Evolutionary conservation across 2,113 vertebrate genomes (phyloP).

Genomic region (Silurus meridionalis): DNA sequence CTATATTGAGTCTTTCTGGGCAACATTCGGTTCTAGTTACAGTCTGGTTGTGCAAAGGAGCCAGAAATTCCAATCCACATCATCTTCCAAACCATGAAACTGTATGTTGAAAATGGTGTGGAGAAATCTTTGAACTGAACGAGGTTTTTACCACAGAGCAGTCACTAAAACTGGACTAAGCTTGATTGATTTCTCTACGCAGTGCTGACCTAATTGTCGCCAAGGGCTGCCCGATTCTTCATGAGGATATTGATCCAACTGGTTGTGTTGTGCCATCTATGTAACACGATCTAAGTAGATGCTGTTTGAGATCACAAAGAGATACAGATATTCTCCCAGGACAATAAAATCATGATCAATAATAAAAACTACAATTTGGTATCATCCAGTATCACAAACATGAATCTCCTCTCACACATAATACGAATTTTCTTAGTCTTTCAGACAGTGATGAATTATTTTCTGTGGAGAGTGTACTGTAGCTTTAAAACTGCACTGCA

Average conservation of each 20-base stretch:
- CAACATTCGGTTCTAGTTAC: neutral
- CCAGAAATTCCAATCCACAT: neutral
- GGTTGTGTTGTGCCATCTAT: neutral
- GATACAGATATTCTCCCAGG: neutral
- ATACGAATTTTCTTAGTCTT: too few relatives aligned
- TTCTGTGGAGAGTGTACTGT: neutral
- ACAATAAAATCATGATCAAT: neutral
- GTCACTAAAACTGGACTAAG: neutral
- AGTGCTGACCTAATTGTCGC: neutral
- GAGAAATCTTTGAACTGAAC: too few relatives aligned
- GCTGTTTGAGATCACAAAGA: slow-evolving; percentile 1
- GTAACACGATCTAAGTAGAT: neutral
- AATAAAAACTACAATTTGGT: neutral
- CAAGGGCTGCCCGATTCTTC: neutral
- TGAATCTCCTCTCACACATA: neutral
- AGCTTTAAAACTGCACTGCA: slow-evolving; percentile 41
- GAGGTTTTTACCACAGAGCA: neutral
- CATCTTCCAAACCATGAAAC: neutral
- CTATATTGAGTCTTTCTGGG: neutral
- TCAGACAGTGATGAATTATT: neutral
- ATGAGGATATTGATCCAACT: neutral
- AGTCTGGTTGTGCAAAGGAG: neutral
- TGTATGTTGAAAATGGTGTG: neutral
- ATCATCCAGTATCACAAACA: neutral
- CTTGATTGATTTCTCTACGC: neutral